Evolutionary conservation across 23 tunicate genomes (phyloP).

Genomic region (Styela clava): DNA sequence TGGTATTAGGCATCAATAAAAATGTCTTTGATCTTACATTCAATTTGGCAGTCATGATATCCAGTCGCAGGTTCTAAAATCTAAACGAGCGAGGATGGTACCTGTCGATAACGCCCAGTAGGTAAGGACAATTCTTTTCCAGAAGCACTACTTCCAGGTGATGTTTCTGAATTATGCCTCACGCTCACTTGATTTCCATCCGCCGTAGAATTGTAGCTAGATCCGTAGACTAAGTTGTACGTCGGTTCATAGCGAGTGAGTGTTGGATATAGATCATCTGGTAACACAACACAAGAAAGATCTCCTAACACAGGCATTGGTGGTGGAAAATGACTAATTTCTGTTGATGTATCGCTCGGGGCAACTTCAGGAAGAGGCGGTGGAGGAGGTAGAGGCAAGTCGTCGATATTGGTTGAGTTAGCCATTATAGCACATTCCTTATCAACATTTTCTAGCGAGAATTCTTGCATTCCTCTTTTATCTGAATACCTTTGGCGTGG

Average conservation of each 20-base stretch:
- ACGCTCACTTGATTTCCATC: not conserved
- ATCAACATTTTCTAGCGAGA: no score
- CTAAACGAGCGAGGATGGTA: not conserved
- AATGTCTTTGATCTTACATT: no score
- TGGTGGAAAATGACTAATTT: not conserved
- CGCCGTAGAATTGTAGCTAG: not conserved
- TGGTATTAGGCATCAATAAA: no score
- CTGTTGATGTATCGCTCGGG: not conserved
- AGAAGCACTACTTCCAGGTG: not conserved
- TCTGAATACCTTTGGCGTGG: no score
- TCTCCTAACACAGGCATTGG: not conserved
- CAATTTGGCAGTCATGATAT: not conserved
- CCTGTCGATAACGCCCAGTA: not conserved
- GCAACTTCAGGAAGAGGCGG: not conserved
- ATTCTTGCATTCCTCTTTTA: no score
- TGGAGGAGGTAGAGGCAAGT: not conserved
- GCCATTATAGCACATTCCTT: no score
- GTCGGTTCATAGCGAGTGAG: not conserved
- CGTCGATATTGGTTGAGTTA: not conserved
- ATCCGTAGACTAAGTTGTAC: not conserved
- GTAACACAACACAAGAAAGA: not conserved
- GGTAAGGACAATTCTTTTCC: not conserved
- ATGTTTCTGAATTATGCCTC: not conserved
- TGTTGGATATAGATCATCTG: not conserved
- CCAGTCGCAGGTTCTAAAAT: not conserved